Percentiles rank a stretch among this genome's conserved stretches.
These are phyloP conservation scores for Pseudopodoces humilis DNA, from an alignment of 2,113 vertebrate genomes.

Conservation along the genomic window DNA sequence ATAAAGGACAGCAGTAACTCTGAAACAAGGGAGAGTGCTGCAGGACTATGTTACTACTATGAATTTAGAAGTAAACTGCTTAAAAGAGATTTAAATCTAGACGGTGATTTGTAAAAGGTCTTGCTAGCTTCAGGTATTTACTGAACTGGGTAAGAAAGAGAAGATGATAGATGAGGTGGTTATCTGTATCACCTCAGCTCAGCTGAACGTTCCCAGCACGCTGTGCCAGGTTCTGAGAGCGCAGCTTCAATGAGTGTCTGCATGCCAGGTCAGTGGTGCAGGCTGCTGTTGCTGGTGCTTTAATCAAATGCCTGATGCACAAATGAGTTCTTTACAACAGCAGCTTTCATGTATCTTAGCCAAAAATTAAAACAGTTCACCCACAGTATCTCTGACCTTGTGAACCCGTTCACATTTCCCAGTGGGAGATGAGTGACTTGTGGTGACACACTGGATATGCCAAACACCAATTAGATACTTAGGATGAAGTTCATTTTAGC, in stretches of 20 bases:
- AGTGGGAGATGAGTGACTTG: not conserved
- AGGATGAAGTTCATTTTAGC: slow-evolving; percentile 4
- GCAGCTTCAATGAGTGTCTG: not conserved
- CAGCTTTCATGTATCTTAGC: slow-evolving; percentile 8
- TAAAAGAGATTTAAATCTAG: not conserved
- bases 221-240: not conserved
- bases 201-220: not conserved
- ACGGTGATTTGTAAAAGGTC: not conserved
- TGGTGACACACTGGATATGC: not conserved
- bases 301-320: slow-evolving; percentile 37
- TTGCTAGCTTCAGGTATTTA: not conserved
- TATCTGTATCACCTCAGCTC: not conserved
- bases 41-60: not conserved
- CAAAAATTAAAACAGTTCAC: slow-evolving; percentile 50
- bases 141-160: not conserved
- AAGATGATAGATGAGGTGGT: not conserved
- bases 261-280: not conserved
- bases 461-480: slow-evolving; percentile 30
- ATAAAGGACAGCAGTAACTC: not conserved
- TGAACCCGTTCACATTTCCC: slow-evolving; percentile 13
- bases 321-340: slow-evolving; percentile 35
- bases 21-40: not conserved
- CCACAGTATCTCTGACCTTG: not conserved
- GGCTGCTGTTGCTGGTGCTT: not conserved
- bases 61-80: slow-evolving; percentile 23